Evolutionary conservation across 2,888 invertebrate genomes (phyloP).

Genomic region (Meta bourneti): DNA sequence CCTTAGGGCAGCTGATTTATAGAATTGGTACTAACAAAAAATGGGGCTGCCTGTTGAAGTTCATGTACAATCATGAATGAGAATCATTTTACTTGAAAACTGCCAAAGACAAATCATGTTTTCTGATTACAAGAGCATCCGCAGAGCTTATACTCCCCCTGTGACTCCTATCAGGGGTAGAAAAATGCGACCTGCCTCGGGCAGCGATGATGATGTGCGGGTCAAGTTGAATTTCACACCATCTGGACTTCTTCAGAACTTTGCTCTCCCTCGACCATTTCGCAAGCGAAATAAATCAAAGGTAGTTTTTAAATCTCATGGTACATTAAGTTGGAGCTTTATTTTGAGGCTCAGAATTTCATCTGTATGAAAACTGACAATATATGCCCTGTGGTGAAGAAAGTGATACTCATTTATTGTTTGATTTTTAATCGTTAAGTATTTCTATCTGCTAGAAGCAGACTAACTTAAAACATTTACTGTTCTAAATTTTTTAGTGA

Average conservation of each 20-base stretch:
- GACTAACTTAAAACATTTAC: too few species aligned
- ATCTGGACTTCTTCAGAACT: slow-evolving; percentile 74
- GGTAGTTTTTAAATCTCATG: slow-evolving; percentile 16
- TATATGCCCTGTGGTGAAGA: too few species aligned
- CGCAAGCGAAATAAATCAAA: slow-evolving; percentile 77
- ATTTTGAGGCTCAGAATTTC: too few species aligned
- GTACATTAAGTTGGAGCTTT: too few species aligned
- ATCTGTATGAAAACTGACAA: too few species aligned
- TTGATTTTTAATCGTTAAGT: too few species aligned
- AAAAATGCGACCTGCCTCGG: slow-evolving; percentile 56
- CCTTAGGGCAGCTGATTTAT: too few species aligned
- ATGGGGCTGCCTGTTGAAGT: background rate
- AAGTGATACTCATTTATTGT: too few species aligned
- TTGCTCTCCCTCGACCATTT: slow-evolving; percentile 76
- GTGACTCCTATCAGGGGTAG: slow-evolving; percentile 67
- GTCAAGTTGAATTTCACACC: slow-evolving; percentile 75
- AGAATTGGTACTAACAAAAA: too few species aligned
- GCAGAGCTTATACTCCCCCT: slow-evolving; percentile 72
- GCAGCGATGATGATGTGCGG: slow-evolving; percentile 66
- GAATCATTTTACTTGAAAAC: background rate
- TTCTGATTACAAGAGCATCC: slow-evolving; percentile 73
- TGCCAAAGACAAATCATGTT: slow-evolving; percentile 43
- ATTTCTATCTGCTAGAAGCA: too few species aligned
- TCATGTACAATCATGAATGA: background rate
- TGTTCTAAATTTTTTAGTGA: too few species aligned